Base-by-base conservation (phyloP, 2,797 vertebrate species). In the Schizothorax lantsangensis region DNA sequence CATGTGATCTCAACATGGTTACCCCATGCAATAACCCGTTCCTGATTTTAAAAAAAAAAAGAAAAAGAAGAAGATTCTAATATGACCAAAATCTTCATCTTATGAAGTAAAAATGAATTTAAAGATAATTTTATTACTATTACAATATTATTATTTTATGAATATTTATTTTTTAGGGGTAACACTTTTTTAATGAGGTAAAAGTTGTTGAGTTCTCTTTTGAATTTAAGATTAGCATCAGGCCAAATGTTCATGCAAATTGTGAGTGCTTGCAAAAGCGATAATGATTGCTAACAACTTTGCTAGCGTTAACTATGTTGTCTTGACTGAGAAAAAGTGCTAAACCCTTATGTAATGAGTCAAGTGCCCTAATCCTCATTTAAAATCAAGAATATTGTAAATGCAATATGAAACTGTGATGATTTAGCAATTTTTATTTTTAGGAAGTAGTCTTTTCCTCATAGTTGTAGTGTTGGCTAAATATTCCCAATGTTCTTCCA, bases 271-370 rank as follows among this genome's bases (percentile, higher is more conserved):
- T 36, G 71, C 26, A 62, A 47, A 74, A n/a, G 82, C 5, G 54
- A 17, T 84, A 81, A 81, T 40, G 57, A 69, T 30, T 77, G 73
- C 62, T 66, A 71, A 84, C 79, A 74, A 49, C 47, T 79, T 38
- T 36, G 38, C 23, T 21, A 52, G 72, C 0, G 17, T 19, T 47
- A 62, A 73, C 38, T 73, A 9, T 0, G 2, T 3, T 52, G 26
- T 14, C 43, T 52, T 47, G 14, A 77, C 26, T 79, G 40, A 45
- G 4, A 36, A 57, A 30, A 36, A 47, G 21, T 14, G 72, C 2
- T 26, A 21, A 84, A 84, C 59, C 40, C 57, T 45, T 79, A 45
- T 12, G 8, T n/a, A 38, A 23, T 23, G 33, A 59, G 52, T 64
- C 14, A 64, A 45, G 38, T 8, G 3, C 15, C 77, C 3, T n/a